Conservation (phyloP, 1,140 invertebrate species). For the Ridgeia piscesae region DNA sequence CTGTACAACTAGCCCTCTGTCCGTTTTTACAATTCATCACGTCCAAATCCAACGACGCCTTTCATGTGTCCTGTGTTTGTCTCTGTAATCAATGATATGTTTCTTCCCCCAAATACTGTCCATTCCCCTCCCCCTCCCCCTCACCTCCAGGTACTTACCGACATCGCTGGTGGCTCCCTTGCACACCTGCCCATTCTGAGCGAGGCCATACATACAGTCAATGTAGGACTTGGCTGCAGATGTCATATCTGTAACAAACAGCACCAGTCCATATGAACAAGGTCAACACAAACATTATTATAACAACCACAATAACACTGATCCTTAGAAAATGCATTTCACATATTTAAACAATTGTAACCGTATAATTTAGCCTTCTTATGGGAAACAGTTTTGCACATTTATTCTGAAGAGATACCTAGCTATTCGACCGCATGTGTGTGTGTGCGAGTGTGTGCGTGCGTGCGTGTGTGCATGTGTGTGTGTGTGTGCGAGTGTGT, state of each 20-base stretch:
- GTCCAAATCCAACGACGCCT: no score
- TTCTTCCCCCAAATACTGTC: not conserved
- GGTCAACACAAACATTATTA: not conserved
- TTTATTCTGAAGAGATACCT: not conserved
- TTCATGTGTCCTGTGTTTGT: no score
- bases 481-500: no score
- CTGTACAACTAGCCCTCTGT: no score
- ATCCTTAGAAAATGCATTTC: not conserved
- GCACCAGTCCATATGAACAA: not conserved
- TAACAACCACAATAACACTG: not conserved
- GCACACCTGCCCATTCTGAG: constrained; percentile 8
- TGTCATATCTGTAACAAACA: not conserved
- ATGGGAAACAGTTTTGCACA: not conserved
- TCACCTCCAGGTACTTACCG: not conserved
- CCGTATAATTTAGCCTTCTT: no score
- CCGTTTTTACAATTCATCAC: no score
- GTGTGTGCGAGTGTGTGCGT: no score
- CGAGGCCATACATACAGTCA: constrained; percentile 9
- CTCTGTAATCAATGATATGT: no score
- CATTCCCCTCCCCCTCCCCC: not conserved
- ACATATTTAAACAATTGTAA: no score
- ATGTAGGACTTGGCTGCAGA: not conserved
- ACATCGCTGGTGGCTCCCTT: constrained; percentile 14
- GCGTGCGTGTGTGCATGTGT: no score
- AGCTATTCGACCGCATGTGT: no score